phyloP scores from a whole-genome alignment of 2,888 invertebrate genomes.

The Euplagia quadripunctaria region DNA sequence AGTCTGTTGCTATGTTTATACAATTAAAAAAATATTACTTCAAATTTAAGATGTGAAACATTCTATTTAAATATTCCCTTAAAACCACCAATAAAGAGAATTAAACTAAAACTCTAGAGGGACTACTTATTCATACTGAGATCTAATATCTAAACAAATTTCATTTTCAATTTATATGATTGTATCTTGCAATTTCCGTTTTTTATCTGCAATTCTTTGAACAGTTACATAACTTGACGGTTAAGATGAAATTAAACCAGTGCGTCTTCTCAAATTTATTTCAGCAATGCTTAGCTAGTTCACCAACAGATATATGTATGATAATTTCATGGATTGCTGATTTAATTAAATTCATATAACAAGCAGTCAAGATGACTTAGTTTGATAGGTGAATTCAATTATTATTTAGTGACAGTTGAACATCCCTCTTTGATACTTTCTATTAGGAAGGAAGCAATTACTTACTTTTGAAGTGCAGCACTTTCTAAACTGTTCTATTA shows the following conservation, averaged over 20 bases:
- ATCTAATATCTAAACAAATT: neutral
- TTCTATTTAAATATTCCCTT: neutral
- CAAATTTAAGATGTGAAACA: neutral
- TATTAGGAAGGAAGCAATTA: slow-evolving; percentile 67
- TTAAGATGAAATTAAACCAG: neutral
- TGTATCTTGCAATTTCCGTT: neutral
- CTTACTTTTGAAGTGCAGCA: slow-evolving; percentile 45
- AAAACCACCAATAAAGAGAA: neutral
- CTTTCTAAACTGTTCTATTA: slow-evolving; percentile 58
- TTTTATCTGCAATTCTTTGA: neutral
- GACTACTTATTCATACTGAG: neutral
- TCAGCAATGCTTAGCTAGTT: neutral
- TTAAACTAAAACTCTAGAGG: neutral
- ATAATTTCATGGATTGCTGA: slow-evolving; percentile 23
- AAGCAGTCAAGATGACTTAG: slow-evolving; percentile 45
- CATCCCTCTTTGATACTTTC: slow-evolving; percentile 60
- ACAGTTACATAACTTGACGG: neutral
- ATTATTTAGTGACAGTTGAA: slow-evolving; percentile 31
- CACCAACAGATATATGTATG: neutral
- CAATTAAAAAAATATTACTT: neutral
- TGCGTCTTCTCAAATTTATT: neutral
- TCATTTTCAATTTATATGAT: neutral
- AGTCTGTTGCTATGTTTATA: neutral
- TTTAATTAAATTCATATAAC: slow-evolving; percentile 36
- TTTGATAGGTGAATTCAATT: slow-evolving; percentile 54